Evolutionary conservation across 2,113 vertebrate species (phyloP).

Genomic region (Pleuronectes platessa): DNA sequence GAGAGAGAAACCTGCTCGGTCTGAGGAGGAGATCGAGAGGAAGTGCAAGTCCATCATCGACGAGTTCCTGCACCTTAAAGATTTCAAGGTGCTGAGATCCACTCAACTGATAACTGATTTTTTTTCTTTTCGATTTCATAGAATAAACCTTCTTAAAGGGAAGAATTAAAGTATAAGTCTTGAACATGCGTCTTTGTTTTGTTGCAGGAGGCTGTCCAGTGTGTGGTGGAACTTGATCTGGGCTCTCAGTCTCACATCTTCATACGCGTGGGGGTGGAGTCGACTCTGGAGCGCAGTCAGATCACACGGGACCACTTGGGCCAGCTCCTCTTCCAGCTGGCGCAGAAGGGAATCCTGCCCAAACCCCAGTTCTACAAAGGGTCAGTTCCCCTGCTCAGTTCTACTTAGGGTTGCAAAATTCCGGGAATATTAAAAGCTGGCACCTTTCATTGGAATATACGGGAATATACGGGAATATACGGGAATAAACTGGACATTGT

Average conservation of each 20-base stretch:
- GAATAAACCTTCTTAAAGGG: too few species aligned
- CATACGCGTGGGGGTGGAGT: conserved; percentile 92
- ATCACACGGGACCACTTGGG: conserved; percentile 97
- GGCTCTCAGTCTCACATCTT: conserved; percentile 87
- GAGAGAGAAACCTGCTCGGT: conserved; percentile 81
- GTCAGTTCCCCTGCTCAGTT: conserved; percentile 78
- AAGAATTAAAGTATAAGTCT: too few species aligned
- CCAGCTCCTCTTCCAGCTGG: conserved; percentile 90
- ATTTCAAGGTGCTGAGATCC: conserved; percentile 88
- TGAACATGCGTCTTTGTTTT: not conserved
- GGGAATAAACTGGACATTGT: too few species aligned
- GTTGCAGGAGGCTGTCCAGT: conserved; percentile 93
- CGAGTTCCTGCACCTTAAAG: conserved; percentile 98
- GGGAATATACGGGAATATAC: too few species aligned
- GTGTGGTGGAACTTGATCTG: conserved; percentile 90
- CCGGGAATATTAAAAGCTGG: too few species aligned
- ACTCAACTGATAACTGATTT: not conserved
- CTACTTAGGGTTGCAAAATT: too few species aligned
- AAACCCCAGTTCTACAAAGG: conserved; percentile 92
- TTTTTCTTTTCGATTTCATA: too few species aligned
- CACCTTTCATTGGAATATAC: too few species aligned
- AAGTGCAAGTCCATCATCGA: conserved; percentile 96
- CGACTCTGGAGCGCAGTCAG: conserved; percentile 95
- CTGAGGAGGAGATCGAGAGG: conserved; percentile 92
- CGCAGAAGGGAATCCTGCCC: conserved; percentile 88